Evolutionary conservation across 2,888 invertebrate species (phyloP), one percentile per base, ranked within the genome.

Genomic region (Drosophila setosimentum): DNA sequence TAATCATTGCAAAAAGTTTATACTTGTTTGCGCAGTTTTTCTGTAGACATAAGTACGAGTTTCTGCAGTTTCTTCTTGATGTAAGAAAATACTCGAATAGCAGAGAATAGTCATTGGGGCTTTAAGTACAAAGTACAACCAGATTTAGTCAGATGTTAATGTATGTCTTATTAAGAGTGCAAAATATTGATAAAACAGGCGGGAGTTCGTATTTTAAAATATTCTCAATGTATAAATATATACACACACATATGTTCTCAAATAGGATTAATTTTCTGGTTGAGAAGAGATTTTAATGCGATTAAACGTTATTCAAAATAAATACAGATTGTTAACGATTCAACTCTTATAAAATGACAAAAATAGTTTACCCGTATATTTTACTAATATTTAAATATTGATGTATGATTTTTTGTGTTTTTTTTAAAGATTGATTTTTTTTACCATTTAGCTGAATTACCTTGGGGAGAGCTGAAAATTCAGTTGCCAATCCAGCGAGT

Each of bases 401-500:
- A 35, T 27, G 27, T 27, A 8, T 13, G 42, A 21, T 55, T 32
- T n/a, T 27, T 7, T 54, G 64, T 55, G 2, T 4, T 16, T 16
- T 24, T 45, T 45, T 83, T 77, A 66, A 78, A 73, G 80, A 83
- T 86, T 80, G 72, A n/a, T n/a, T n/a, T 48, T 62, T 63, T 48
- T 40, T 35, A 11, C 27, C 7, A 58, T 54, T 48, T 51, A 37
- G 37, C 27, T 48, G 61, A 42, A 68, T 69, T 54, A 33, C 35
- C 10, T 21, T 16, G 4, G n/a, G 35, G 18, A 49, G 48, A 51
- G 48, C 51, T 67, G 35, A 66, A 48, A 57, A 62, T 65, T 50
- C 45, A 57, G 72, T 73, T 72, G 78, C 57, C 87, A 87, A 89
- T 84, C 73, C 80, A 69, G 78, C 87, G 75, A 81, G 89, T 86